These are phyloP conservation scores for Scomber scombrus DNA, from an alignment of 2,113 vertebrate genomes.

Conservation along the genomic window DNA sequence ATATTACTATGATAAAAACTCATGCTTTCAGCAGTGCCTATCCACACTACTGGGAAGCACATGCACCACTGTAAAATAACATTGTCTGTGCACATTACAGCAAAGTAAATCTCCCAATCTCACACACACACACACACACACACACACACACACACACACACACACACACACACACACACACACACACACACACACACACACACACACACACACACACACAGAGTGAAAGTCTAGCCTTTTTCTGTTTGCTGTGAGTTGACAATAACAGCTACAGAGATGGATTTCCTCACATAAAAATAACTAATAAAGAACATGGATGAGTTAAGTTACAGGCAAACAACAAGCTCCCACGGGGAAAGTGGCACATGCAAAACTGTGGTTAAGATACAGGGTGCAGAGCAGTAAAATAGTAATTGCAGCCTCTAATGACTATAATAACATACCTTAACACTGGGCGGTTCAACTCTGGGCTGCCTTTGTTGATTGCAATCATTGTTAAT, in stretches of 20 bases:
- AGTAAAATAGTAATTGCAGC: constrained; percentile 77
- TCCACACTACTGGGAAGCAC: constrained; percentile 1
- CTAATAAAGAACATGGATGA: constrained; percentile 37
- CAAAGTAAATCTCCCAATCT: constrained; percentile 62
- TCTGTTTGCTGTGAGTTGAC: constrained; percentile 47
- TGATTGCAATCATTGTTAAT: constrained; percentile 87
- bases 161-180: constrained; percentile 5
- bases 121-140: constrained; percentile 44
- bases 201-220: background rate
- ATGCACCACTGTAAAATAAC: constrained; percentile 42
- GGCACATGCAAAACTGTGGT: constrained; percentile 33
- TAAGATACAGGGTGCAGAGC: constrained; percentile 69
- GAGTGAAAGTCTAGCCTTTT: constrained; percentile 40
- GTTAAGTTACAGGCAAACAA: constrained; percentile 41
- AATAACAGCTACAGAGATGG: constrained; percentile 32
- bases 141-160: constrained; percentile 44
- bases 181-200: background rate
- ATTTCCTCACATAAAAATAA: constrained; percentile 48
- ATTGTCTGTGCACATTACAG: constrained; percentile 49
- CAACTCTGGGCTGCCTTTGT: constrained; percentile 75
- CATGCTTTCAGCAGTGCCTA: background rate
- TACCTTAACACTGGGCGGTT: constrained; percentile 80
- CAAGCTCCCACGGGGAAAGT: constrained; percentile 29
- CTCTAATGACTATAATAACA: constrained; percentile 84
- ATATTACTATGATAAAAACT: constrained; percentile 39